phyloP scores from a whole-genome alignment of 37 sponge, comb jelly and placozoan species.

The Bolinopsis microptera region DNA sequence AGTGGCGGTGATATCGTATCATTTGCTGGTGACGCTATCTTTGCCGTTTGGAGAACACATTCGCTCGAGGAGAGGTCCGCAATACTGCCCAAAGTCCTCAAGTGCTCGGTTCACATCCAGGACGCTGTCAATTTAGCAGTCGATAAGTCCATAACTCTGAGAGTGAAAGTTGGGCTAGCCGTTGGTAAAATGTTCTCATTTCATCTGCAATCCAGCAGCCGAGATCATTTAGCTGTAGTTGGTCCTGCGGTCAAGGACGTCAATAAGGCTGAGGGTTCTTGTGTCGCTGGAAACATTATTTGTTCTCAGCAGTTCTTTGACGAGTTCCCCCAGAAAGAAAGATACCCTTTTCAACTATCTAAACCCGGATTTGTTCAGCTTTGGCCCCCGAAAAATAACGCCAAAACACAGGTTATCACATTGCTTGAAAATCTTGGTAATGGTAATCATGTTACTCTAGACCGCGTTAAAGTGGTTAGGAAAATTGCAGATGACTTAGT shows the following conservation, averaged over 20 bases:
- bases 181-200: slow-evolving; percentile 48
- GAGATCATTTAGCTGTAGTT: slow-evolving; percentile 38
- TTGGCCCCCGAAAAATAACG: slow-evolving; percentile 56
- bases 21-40: slow-evolving; percentile 60
- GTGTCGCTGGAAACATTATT: slow-evolving; percentile 12
- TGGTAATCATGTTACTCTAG: slow-evolving; percentile 36
- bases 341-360: not conserved
- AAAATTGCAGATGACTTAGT: slow-evolving; percentile 35
- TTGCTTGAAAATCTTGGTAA: not conserved
- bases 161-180: slow-evolving; percentile 54
- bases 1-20: slow-evolving; percentile 62
- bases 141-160: slow-evolving; percentile 38
- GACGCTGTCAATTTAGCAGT: slow-evolving; percentile 38
- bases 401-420: not conserved
- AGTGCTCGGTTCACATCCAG: slow-evolving; percentile 48
- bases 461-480: slow-evolving; percentile 9
- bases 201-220: not conserved
- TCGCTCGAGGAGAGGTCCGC: slow-evolving; percentile 11
- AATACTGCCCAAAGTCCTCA: slow-evolving; percentile 45
- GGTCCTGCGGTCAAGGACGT: slow-evolving; percentile 63
- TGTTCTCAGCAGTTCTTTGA: slow-evolving; percentile 56
- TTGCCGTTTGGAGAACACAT: slow-evolving; percentile 38
- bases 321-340: slow-evolving; percentile 5
- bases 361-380: slow-evolving; percentile 40
- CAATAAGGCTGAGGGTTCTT: slow-evolving; percentile 54